Base-by-base conservation (phyloP, 2,888 invertebrate species). In the Macrosiphum euphorbiae region DNA sequence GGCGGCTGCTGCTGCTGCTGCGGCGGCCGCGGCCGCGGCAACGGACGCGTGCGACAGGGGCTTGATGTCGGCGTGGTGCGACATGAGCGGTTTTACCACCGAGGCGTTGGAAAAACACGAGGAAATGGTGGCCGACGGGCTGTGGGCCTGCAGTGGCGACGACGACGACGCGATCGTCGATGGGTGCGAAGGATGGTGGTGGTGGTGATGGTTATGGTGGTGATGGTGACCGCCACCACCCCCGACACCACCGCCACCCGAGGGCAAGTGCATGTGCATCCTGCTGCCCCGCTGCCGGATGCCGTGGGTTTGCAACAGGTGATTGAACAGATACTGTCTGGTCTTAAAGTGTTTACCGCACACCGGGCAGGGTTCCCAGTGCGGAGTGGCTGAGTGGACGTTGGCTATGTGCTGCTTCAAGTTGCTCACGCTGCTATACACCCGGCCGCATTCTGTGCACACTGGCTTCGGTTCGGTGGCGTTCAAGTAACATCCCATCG, bases 341-440 rank as follows among this genome's bases (percentile, higher is more conserved):
- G 97, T 97, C 96, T 97, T 97, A 96, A 97, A 97, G 96, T 97
- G 97, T 96, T 97, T 97, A 95, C 97, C 97, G 96, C 97, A 97
- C 95, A 97, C 97, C 96, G 97, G 97, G 96, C 97, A 97, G 95
- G 97, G 97, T 95, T 97, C 97, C 97, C 97, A 97, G 96, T 97
- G 97, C 96, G 97, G 97, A 95, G 97, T 97, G 95, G 97, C 97
- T 95, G 97, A 97, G 96, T 97, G 97, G 96, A 97, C 97, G 96
- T 97, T 97, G 96, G 97, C 97, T 96, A 97, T 97, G 96, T 97
- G 97, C 96, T 97, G 97, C 96, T 97, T 97, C 96, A 97, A 97
- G 96, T 97, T 97, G 96, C 97, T 97, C 95, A 97, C 94, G 92
- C 95, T 95, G 95, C 95, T 95, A 95, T 95, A 95, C 94, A 95